These are phyloP conservation scores for Pseudomugil gertrudae DNA, from an alignment of 2,797 vertebrate species.

Conservation along the genomic window DNA sequence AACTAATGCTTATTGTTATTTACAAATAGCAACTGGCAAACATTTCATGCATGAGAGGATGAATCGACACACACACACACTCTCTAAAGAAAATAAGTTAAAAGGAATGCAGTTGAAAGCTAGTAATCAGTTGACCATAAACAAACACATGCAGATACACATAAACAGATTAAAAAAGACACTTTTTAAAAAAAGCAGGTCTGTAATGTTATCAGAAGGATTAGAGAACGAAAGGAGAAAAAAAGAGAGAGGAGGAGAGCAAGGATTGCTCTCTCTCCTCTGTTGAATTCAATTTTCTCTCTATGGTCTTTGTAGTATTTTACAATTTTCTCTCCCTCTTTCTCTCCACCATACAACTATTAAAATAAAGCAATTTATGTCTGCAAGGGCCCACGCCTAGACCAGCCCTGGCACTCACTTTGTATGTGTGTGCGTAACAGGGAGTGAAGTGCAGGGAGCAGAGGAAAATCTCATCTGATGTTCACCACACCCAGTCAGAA, in stretches of 20 bases:
- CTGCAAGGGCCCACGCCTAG: conserved; percentile 79
- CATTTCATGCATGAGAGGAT: conserved; percentile 24
- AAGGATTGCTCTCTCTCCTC: conserved; percentile 31
- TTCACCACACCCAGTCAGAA: conserved; percentile 82
- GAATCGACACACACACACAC: not conserved
- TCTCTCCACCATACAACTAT: conserved; percentile 74
- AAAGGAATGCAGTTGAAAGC: conserved; percentile 35
- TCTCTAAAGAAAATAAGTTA: conserved; percentile 7
- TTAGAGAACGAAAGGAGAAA: conserved; percentile 15
- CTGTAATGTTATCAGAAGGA: conserved; percentile 39
- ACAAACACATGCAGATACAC: conserved; percentile 41
- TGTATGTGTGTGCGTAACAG: conserved; percentile 21
- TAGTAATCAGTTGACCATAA: conserved; percentile 37
- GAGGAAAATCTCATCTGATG: conserved; percentile 83
- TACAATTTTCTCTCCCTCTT: conserved; percentile 47
- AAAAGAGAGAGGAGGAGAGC: not conserved
- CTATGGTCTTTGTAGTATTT: conserved; percentile 57
- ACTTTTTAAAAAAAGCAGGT: conserved; percentile 20
- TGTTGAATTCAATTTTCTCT: conserved; percentile 57
- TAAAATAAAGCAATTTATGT: conserved; percentile 83
- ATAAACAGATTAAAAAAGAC: conserved; percentile 43
- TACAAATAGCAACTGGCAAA: conserved; percentile 46
- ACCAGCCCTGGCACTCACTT: conserved; percentile 72
- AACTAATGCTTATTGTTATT: conserved; percentile 54
- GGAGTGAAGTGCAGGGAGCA: conserved; percentile 55